Conservation (phyloP, 1,140 invertebrate genomes). For the Dreissena rostriformis region DNA sequence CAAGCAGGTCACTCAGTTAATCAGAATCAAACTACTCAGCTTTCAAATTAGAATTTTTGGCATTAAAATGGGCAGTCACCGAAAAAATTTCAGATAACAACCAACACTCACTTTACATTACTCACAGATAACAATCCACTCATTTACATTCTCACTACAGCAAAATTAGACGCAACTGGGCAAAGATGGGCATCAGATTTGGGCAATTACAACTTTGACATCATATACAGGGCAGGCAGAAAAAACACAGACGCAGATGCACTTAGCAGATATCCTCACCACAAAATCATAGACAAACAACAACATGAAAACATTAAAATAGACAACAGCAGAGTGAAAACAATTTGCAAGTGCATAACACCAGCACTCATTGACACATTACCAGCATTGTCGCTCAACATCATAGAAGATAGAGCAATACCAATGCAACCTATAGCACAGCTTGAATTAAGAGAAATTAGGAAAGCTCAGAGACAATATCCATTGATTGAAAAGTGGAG, state of each 20-base stretch:
- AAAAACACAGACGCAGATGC: slow-evolving; percentile 46
- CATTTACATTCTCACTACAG: slow-evolving; percentile 47
- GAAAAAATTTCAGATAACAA: slow-evolving; percentile 51
- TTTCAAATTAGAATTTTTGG: slow-evolving; percentile 54
- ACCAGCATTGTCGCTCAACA: slow-evolving; percentile 11
- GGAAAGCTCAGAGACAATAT: slow-evolving; percentile 25
- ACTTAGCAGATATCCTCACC: slow-evolving; percentile 15
- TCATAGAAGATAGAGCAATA: slow-evolving; percentile 20
- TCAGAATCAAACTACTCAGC: slow-evolving; percentile 55
- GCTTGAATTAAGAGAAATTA: slow-evolving; percentile 3
- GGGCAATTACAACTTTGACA: slow-evolving; percentile 20
- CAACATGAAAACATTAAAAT: not conserved
- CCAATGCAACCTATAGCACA: slow-evolving; percentile 19
- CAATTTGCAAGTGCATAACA: not conserved
- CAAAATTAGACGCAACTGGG: slow-evolving; percentile 42
- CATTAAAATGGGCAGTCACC: slow-evolving; percentile 47
- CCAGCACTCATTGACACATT: not conserved
- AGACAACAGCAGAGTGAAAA: slow-evolving; percentile 10
- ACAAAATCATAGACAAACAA: not conserved
- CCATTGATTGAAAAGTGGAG: slow-evolving; percentile 9
- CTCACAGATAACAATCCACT: slow-evolving; percentile 55
- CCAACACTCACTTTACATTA: slow-evolving; percentile 41
- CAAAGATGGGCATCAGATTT: slow-evolving; percentile 41
- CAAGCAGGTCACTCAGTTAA: slow-evolving; percentile 47
- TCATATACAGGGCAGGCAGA: slow-evolving; percentile 26